phyloP scores from a whole-genome alignment of 2,113 vertebrate species.

The Jacana jacana region DNA sequence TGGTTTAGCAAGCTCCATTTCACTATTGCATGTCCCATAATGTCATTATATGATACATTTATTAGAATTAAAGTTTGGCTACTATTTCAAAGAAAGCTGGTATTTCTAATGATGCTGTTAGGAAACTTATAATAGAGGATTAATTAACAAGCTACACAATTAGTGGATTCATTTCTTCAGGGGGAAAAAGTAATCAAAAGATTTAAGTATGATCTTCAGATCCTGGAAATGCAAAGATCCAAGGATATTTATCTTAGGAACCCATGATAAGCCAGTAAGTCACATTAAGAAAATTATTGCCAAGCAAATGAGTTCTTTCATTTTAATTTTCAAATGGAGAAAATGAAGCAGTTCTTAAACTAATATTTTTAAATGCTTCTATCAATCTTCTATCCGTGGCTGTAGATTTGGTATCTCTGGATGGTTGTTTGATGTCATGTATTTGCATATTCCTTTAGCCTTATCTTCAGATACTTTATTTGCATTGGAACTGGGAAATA shows the following conservation, averaged over 20 bases:
- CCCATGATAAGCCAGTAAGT: not conserved
- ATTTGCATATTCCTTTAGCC: not conserved
- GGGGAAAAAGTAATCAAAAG: not conserved
- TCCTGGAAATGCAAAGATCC: not conserved
- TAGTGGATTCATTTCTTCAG: not conserved
- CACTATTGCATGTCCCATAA: not conserved
- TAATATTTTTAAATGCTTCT: not conserved
- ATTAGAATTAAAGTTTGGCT: not conserved
- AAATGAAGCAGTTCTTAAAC: not conserved
- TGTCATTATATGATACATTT: not conserved
- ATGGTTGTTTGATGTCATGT: not conserved
- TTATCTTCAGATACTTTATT: not conserved
- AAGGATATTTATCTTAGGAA: not conserved
- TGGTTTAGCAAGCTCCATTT: not conserved
- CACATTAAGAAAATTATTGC: not conserved
- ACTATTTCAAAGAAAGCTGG: not conserved
- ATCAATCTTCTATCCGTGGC: not conserved
- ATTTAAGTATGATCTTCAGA: not conserved
- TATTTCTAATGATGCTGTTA: not conserved
- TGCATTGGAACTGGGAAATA: not conserved
- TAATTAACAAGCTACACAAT: not conserved
- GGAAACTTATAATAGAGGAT: not conserved
- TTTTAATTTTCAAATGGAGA: not conserved
- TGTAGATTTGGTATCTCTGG: not conserved
- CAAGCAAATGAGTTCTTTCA: not conserved